These are phyloP conservation scores for Bombyx mori DNA, from an alignment of 1,140 invertebrate species.

Conservation along the genomic window DNA sequence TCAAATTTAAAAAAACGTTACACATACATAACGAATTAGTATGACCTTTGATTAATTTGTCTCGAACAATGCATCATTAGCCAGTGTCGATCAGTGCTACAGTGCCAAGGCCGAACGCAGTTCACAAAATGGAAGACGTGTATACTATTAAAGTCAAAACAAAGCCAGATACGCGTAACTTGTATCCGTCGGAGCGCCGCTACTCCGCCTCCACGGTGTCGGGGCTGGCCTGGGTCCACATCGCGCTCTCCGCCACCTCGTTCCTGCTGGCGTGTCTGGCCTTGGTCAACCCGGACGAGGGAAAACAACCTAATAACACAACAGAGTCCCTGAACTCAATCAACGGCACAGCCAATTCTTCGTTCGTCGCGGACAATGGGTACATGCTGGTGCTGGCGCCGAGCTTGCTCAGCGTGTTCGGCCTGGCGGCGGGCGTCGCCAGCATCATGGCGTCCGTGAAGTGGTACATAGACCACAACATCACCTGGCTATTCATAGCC, in stretches of 20 bases:
- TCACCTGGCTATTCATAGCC: conserved; percentile 73
- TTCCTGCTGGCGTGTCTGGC: conserved; percentile 71
- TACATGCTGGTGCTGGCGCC: conserved; percentile 56
- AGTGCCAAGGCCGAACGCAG: background rate
- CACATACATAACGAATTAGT: background rate
- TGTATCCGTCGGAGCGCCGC: conserved; percentile 76
- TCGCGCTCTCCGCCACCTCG: conserved; percentile 69
- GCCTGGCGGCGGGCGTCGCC: conserved; percentile 67
- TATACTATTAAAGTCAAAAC: conserved; percentile 77
- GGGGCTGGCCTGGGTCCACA: conserved; percentile 74
- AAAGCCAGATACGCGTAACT: conserved; percentile 71
- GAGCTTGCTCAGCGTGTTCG: conserved; percentile 64
- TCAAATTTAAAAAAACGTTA: conserved; percentile 2
- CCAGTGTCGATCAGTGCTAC: background rate
- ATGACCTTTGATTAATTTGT: background rate
- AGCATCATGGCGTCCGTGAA: conserved; percentile 74
- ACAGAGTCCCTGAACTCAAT: background rate
- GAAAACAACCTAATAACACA: conserved; percentile 8
- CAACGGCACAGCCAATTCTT: background rate
- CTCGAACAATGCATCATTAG: background rate
- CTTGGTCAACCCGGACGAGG: conserved; percentile 51
- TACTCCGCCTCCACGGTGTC: conserved; percentile 78
- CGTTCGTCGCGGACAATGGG: conserved; percentile 17
- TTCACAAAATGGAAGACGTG: conserved; percentile 74
- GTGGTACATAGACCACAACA: conserved; percentile 79